Base-by-base conservation (phyloP, 35 echinoderm and acorn worm genomes). In the Anneissia japonica region DNA sequence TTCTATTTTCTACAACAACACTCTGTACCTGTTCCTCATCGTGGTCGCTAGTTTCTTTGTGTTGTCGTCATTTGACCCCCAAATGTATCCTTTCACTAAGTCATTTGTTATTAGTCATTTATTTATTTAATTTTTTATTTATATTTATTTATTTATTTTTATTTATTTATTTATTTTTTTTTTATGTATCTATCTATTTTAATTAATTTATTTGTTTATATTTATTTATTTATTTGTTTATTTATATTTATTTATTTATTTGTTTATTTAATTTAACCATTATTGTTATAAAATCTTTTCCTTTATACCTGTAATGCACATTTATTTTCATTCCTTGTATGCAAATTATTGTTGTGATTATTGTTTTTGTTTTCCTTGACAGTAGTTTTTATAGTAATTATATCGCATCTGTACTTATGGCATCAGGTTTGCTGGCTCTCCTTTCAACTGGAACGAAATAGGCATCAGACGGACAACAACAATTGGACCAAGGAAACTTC, bases 1-100 rank as follows among this genome's bases (percentile, higher is more conserved):
- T 85, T 86, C 96, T 41, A 99, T 94, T 46, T 99, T 99, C 76
- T 99, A 99, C 92, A 99, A 99, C 92, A 99, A 99, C 30, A 87
- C 96, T 64, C 91, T 99, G 40, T 99, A 89, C 73, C 85, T 99
- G 51, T 86, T 99, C 17, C 81, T 99, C 29, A 87, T 99, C 26
- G 86, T 99, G 23, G 37, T 91, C 34, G 83, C 86, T 32, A 94
- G 89, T 23, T 99, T 99, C 84, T 90, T 91, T 37, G 36, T 93
- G 36, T 84, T 99, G 23, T 88, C 81, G 35, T 92, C 96, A 77
- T 93, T 94, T 39, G 92, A 99, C 39, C 92, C 96, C 39, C 91
- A 88, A 80, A 77, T 99, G 96, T 99, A 99, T 99, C 96, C 96
- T 99, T 99, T 91, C 40, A 23, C n/a, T n/a, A n/a, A 56, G 11